Base-by-base conservation (phyloP, 2,888 invertebrate genomes). In the Agonopterix subpropinquella region DNA sequence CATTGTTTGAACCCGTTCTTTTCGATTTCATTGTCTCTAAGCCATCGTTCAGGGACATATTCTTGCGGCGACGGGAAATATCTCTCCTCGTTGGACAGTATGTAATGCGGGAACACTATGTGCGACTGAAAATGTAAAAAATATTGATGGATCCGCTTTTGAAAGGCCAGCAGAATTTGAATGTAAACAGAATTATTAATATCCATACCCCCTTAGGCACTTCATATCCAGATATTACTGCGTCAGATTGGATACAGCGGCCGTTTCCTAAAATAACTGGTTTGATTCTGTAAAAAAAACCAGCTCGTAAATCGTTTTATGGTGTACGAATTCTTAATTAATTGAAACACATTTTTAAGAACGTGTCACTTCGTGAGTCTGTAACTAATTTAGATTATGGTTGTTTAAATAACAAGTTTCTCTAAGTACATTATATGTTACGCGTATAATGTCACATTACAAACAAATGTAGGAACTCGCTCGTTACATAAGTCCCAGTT, bases 251-350 rank as follows among this genome's bases (percentile, higher is more conserved):
- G 47, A 94, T 89, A 67, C 92, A 93, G 59, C 96, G 89, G 4
- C 94, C 94, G 62, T 95, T 94, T 41, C 95, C 95, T 65, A 94
- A 91, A 55, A 94, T 94, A 11, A 95, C 94, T 8, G 95, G 96
- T 74, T 93, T 94, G 79, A 96, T 92, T 68, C 95, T 94, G 70
- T 47, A 80, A 76, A 48, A 56, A 56, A 47, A 13, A 2, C 2
- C 2, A 42, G n/a, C 10, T n/a, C 10, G n/a, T 39, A 39, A 9
- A 10, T 39, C 10, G 9, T 39, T 39, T 39, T 39, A 39, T 39
- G 28, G 28, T 28, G 28, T 5, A 28, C 28, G 28, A 28, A 28
- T 28, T 28, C 28, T 28, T 28, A 28, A 28, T 28, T 28, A 7
- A 28, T 28, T 28, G 5, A 28, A 28, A 28, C 28, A 28, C 28